Conservation (phyloP, 2,888 invertebrate genomes). For the Drosophila testacea region DNA sequence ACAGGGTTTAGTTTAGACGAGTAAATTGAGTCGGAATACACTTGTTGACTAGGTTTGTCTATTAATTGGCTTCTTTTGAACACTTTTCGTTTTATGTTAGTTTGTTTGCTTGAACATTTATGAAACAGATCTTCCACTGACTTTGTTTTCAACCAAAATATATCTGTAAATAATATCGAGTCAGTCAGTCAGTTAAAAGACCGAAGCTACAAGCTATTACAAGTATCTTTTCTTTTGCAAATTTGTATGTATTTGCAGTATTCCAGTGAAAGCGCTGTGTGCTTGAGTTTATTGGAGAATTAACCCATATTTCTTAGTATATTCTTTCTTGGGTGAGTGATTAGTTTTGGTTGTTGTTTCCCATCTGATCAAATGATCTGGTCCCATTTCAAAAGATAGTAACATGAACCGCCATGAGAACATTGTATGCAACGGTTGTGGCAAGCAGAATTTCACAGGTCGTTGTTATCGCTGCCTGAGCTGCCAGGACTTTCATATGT, state of each 20-base stretch:
- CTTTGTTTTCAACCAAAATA: conserved; percentile 30
- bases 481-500: conserved; percentile 62
- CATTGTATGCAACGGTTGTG: conserved; percentile 59
- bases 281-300: conserved; percentile 28
- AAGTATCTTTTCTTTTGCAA: conserved; percentile 35
- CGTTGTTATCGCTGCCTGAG: conserved; percentile 66
- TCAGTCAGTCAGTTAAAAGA: conserved; percentile 36
- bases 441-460: conserved; percentile 52
- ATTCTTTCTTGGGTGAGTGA: conserved; percentile 28
- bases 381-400: not conserved
- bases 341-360: not conserved
- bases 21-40: no score
- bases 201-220: conserved; percentile 19
- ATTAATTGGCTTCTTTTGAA: not conserved
- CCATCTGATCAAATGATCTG: not conserved
- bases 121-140: conserved; percentile 20
- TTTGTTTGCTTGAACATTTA: not conserved
- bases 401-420: conserved; percentile 67
- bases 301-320: conserved; percentile 2
- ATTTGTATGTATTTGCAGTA: conserved; percentile 40
- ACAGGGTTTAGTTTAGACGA: no score
- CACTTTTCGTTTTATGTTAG: not conserved
- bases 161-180: conserved; percentile 29
- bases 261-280: conserved; percentile 33
- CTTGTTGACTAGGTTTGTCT: not conserved